These are phyloP conservation scores for Muscicapa adusta DNA, from an alignment of 2,113 vertebrate species.

Conservation along the genomic window DNA sequence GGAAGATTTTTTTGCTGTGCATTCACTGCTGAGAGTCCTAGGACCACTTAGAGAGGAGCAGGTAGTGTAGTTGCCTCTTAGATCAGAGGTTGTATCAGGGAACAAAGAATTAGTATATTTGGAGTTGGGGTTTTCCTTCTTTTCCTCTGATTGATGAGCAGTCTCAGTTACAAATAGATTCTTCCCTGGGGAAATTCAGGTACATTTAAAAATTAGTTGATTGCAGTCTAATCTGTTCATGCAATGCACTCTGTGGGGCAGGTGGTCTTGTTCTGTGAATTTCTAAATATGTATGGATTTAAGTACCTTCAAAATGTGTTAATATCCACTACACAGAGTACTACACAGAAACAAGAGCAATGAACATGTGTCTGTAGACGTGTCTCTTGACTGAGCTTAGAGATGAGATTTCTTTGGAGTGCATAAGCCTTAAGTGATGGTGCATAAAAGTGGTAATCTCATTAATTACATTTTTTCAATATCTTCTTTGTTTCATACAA, in stretches of 20 bases:
- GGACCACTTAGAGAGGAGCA: background rate
- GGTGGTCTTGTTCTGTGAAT: background rate
- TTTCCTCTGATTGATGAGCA: background rate
- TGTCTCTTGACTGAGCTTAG: background rate
- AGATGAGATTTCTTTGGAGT: background rate
- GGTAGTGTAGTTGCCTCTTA: background rate
- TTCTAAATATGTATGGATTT: background rate
- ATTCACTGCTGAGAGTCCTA: background rate
- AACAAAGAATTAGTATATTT: background rate
- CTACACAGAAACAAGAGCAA: fast-evolving
- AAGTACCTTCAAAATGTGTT: background rate
- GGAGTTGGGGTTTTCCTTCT: background rate
- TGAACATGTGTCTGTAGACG: background rate
- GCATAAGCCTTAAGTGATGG: background rate
- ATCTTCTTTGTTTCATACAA: background rate
- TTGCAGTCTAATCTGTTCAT: background rate
- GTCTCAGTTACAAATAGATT: background rate
- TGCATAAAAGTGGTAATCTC: background rate
- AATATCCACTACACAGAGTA: background rate
- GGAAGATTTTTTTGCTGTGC: background rate
- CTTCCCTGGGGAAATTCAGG: background rate
- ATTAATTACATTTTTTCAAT: background rate
- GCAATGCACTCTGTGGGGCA: background rate
- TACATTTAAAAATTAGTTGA: background rate
- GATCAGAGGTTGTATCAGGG: background rate